Evolutionary conservation across 1,140 invertebrate species (phyloP).

Genomic region (Leptopilina clavipes): DNA sequence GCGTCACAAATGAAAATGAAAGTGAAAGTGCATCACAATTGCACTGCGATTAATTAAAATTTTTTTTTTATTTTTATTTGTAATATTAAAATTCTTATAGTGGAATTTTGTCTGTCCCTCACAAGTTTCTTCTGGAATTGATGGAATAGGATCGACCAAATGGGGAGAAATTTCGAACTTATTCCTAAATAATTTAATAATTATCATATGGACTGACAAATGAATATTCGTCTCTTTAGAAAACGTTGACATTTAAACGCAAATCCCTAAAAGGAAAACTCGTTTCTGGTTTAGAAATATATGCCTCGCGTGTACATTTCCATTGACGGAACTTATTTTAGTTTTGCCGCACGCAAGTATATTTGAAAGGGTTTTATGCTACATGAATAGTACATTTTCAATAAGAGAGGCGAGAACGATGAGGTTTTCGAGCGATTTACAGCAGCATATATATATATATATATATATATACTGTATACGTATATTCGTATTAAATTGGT

Average conservation of each 20-base stretch:
- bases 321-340: neutral
- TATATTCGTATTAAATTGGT: neutral
- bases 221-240: no score
- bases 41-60: no score
- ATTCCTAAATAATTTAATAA: neutral
- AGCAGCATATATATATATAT: neutral
- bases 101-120: constrained; percentile 2
- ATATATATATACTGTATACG: no score
- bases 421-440: constrained; percentile 44
- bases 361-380: neutral
- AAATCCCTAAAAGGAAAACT: neutral
- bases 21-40: no score
- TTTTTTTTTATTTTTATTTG: neutral
- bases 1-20: no score
- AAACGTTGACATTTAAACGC: neutral
- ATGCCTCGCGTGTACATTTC: constrained; percentile 14
- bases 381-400: neutral
- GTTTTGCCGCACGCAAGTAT: neutral
- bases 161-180: neutral
- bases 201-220: neutral
- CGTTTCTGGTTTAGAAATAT: neutral
- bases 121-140: neutral
- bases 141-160: neutral
- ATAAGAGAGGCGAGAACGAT: constrained; percentile 24
- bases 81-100: neutral